Evolutionary conservation across 2,797 vertebrate genomes (phyloP), one percentile per base, ranked within the genome.

Genomic region (Xiphophorus birchmanni): DNA sequence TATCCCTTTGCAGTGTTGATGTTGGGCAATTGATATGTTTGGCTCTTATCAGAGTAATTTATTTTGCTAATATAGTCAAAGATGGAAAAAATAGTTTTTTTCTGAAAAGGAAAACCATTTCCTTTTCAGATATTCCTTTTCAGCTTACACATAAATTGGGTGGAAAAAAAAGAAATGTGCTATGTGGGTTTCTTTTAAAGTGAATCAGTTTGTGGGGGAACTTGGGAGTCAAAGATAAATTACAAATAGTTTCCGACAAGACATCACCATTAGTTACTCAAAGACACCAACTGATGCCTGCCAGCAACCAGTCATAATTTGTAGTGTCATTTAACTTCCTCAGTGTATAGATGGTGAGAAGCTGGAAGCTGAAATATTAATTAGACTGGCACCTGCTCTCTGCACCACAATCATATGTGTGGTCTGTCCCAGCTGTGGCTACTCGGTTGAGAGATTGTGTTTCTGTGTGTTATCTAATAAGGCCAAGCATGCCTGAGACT

Each of bases 351-450:
- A 80, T 87, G 83, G 84, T 86, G 88, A 81, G 74, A 80, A 77
- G 80, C 85, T 85, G 32, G 44, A 88, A 84, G 84, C 84, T 90
- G 84, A 84, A 89, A 92, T 92, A 90, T 92, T 93, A 91, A 90
- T 90, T 87, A 85, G 75, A 73, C 52, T 29, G 80, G 75, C 84
- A 23, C 35, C 76, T 84, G 74, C 77, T 69, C 82, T 78, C 48
- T 80, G 78, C 76, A 37, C 73, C 35, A 18, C 60, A 79, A 83
- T 83, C 77, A 82, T 82, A 88, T 87, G 87, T 88, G 80, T 82
- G 90, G 87, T 88, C 89, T 78, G 77, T 75, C 84, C 87, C 82
- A 65, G 85, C 81, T 80, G 75, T 12, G 23, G 74, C 42, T 77
- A 78, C 18, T 56, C 80, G 81, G 80, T 78, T 7, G 56, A 76